Conservation (phyloP, 1,140 invertebrate genomes). For the Bombus fervidus region DNA sequence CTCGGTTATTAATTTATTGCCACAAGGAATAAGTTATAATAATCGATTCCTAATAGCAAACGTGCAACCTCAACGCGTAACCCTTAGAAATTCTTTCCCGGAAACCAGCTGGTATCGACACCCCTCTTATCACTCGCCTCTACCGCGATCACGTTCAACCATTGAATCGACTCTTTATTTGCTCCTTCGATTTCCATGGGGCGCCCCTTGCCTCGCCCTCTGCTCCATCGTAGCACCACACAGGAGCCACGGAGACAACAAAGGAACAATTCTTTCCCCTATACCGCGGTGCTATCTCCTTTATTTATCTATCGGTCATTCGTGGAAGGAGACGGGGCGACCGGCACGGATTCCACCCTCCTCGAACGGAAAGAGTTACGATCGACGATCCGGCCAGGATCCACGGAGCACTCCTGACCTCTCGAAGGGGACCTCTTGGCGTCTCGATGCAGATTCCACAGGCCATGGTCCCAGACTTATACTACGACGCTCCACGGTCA, state of each 20-base stretch:
- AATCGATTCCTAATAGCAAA: not conserved
- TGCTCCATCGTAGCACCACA: not conserved
- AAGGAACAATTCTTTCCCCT: conserved; percentile 55
- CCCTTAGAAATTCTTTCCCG: not conserved
- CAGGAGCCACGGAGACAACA: conserved; percentile 52
- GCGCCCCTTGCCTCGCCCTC: not conserved
- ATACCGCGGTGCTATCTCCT: conserved; percentile 37
- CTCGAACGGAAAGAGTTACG: conserved; percentile 50
- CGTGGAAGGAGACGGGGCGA: conserved; percentile 37
- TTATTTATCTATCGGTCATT: conserved; percentile 56
- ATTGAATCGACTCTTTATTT: conserved; percentile 36
- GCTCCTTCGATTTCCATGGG: conserved; percentile 27
- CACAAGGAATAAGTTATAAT: fast-evolving
- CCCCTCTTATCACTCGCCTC: not conserved
- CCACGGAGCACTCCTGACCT: conserved; percentile 54
- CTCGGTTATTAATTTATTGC: not conserved
- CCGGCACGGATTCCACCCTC: conserved; percentile 39
- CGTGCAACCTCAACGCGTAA: not conserved
- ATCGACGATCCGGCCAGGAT: conserved; percentile 60
- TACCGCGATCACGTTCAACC: not conserved
- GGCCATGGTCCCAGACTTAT: not conserved
- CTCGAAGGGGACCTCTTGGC: conserved; percentile 42
- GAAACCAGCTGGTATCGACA: not conserved
- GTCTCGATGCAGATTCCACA: conserved; percentile 56
- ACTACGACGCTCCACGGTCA: not conserved